phyloP scores from a whole-genome alignment of 2,113 vertebrate genomes.

The Aegypius monachus region DNA sequence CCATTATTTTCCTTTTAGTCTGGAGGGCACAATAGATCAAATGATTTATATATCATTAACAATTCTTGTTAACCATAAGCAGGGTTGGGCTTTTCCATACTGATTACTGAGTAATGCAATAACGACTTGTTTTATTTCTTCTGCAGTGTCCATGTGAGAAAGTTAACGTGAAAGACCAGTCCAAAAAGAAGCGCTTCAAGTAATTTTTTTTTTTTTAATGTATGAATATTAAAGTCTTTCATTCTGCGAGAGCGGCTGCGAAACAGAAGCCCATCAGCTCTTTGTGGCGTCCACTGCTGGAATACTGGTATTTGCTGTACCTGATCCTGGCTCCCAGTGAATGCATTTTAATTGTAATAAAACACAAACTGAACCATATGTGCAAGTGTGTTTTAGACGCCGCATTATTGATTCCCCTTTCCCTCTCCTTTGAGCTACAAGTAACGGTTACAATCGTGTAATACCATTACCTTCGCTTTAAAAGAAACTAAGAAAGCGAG shows the following conservation, averaged over 20 bases:
- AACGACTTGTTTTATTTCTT: slow-evolving; percentile 64
- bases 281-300: background rate
- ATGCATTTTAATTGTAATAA: slow-evolving; percentile 34
- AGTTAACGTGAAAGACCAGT: slow-evolving; percentile 82
- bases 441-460: background rate
- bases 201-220: slow-evolving; percentile 78
- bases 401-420: background rate
- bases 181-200: slow-evolving; percentile 80
- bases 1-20: slow-evolving; percentile 55
- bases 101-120: slow-evolving; percentile 21
- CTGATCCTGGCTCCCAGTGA: background rate
- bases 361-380: slow-evolving; percentile 19
- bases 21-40: slow-evolving; percentile 45
- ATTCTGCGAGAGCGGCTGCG: background rate
- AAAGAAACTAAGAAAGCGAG: background rate
- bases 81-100: slow-evolving; percentile 17
- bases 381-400: background rate
- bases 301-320: background rate
- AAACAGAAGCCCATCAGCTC: background rate
- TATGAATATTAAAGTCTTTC: slow-evolving; percentile 18
- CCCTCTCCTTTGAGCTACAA: background rate
- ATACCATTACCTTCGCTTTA: background rate
- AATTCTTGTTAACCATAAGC: slow-evolving; percentile 38
- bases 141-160: slow-evolving; percentile 85
- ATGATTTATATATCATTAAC: slow-evolving; percentile 61